Evolutionary conservation across 2,797 vertebrate genomes (phyloP).

Genomic region (Rhodeus uyekii): DNA sequence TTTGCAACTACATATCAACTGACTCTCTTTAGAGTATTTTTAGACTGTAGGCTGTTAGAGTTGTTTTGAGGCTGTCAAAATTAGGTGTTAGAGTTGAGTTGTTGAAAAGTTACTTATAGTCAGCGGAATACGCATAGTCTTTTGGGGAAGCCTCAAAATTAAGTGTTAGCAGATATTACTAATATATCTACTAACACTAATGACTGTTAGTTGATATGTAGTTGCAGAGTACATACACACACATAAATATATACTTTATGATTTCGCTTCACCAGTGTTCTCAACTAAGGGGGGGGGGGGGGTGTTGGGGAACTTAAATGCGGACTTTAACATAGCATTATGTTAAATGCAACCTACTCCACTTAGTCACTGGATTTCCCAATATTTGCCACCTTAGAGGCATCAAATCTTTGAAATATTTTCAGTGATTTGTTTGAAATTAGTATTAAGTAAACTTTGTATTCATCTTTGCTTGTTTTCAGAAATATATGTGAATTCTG

Average conservation of each 20-base stretch:
- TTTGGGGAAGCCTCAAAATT: not conserved
- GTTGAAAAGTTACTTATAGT: not conserved
- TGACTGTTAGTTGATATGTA: not conserved
- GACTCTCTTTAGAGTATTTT: not conserved
- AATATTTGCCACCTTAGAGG: not conserved
- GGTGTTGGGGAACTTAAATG: too few species aligned
- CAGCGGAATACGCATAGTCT: not conserved
- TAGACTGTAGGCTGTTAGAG: not conserved
- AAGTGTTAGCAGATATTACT: not conserved
- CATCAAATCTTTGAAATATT: not conserved
- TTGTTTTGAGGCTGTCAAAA: too few species aligned
- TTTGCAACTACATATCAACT: not conserved
- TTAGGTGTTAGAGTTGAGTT: not conserved
- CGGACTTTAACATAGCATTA: not conserved
- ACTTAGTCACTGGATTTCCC: not conserved
- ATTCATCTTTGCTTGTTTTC: not conserved
- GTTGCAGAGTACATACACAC: not conserved
- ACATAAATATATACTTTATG: too few species aligned
- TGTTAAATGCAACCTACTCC: conserved; percentile 1
- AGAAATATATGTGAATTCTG: not conserved
- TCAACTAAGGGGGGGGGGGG: too few species aligned
- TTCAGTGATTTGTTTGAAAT: not conserved
- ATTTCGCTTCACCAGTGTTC: too few species aligned
- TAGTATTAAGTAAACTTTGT: not conserved
- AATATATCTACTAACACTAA: not conserved